These are phyloP conservation scores for Meteorus colon DNA, from an alignment of 2,888 invertebrate genomes.

Conservation along the genomic window DNA sequence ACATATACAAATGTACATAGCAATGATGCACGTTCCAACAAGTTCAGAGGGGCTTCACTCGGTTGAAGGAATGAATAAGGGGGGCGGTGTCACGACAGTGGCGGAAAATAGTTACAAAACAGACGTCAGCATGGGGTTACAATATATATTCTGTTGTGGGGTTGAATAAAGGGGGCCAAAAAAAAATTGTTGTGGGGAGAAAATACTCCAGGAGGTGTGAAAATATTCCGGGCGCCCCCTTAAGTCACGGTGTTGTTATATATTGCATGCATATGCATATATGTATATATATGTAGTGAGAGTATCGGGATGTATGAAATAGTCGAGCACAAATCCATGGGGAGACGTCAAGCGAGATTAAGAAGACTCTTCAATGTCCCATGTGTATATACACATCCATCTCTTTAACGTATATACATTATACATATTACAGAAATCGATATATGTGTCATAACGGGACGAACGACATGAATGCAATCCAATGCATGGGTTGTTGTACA, in stretches of 20 bases:
- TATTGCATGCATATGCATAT: neutral
- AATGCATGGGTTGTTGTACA: neutral
- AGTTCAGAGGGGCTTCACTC: constrained; percentile 16
- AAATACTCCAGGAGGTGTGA: constrained; percentile 57
- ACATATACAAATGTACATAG: constrained; percentile 54
- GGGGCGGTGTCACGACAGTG: constrained; percentile 51
- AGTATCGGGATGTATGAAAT: constrained; percentile 32
- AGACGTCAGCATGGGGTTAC: constrained; percentile 54
- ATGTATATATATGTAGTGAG: neutral
- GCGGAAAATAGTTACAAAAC: constrained; percentile 70
- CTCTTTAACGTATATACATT: neutral
- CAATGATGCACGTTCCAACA: constrained; percentile 52
- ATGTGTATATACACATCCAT: neutral
- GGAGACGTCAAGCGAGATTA: constrained; percentile 54
- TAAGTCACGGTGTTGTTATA: constrained; percentile 5
- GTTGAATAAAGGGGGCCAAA: constrained; percentile 26
- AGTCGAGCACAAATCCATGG: constrained; percentile 46
- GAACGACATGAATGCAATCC: neutral
- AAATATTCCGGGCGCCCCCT: constrained; percentile 59
- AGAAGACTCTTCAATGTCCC: constrained; percentile 36
- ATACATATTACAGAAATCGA: neutral
- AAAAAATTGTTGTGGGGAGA: constrained; percentile 43
- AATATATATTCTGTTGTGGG: neutral
- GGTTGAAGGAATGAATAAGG: constrained; percentile 40
- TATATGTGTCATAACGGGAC: constrained; percentile 1